These are phyloP conservation scores for Aphaenogaster floridana DNA, from an alignment of 1,140 invertebrate species.

Conservation along the genomic window DNA sequence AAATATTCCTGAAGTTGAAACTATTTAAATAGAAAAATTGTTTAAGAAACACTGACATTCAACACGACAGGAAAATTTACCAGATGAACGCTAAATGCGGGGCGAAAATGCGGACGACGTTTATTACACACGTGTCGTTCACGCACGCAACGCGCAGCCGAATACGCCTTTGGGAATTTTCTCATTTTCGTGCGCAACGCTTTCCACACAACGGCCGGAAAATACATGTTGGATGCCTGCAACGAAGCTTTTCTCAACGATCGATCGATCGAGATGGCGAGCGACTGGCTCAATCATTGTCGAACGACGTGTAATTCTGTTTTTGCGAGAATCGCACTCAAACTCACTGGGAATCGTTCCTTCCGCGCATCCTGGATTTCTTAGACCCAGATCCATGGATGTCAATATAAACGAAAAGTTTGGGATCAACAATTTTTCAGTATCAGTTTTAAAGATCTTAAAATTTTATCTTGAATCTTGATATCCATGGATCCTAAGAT, in stretches of 20 bases:
- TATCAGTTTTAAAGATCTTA: neutral
- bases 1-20: neutral
- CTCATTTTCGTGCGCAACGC: slow-evolving; percentile 54
- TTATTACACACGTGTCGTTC: slow-evolving; percentile 49
- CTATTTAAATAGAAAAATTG: neutral
- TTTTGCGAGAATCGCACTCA: slow-evolving; percentile 43
- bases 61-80: neutral
- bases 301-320: slow-evolving; percentile 33
- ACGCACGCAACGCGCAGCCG: slow-evolving; percentile 57
- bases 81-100: slow-evolving; percentile 36
- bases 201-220: slow-evolving; percentile 35
- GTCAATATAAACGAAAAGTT: neutral
- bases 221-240: slow-evolving; percentile 48
- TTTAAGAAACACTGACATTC: neutral
- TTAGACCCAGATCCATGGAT: neutral
- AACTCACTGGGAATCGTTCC: neutral
- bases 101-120: slow-evolving; percentile 20
- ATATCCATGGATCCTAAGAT: slow-evolving; percentile 17
- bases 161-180: slow-evolving; percentile 56
- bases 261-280: slow-evolving; percentile 44
- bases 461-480: neutral
- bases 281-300: slow-evolving; percentile 40
- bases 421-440: neutral
- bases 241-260: slow-evolving; percentile 57
- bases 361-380: neutral